A percentile compares a stretch with the other conserved stretches of the same genome.
These are phyloP conservation scores for Gymnoscopelus microlampas DNA, from an alignment of 2,797 vertebrate species.

Conservation along the genomic window DNA sequence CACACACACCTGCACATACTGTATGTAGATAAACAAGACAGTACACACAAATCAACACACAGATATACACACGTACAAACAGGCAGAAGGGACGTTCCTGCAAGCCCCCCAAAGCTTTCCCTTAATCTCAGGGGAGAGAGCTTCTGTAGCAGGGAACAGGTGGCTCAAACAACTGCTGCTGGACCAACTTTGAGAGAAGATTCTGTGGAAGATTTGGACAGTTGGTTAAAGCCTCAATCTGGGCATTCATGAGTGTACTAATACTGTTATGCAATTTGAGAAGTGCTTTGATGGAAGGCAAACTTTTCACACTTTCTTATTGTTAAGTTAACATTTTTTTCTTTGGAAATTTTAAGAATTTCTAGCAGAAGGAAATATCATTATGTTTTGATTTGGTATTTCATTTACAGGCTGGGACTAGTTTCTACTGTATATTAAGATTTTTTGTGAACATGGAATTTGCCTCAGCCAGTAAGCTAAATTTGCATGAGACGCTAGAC, in stretches of 20 bases:
- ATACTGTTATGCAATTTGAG: constrained; percentile 17
- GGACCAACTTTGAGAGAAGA: constrained; percentile 35
- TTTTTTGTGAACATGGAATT: no score
- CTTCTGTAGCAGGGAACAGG: constrained; percentile 62
- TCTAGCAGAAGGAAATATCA: no score
- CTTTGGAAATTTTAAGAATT: no score
- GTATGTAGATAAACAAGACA: no score
- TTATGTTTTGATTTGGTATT: no score
- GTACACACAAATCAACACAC: neutral
- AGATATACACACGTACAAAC: constrained; percentile 11
- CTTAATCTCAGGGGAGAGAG: constrained; percentile 66
- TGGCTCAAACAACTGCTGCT: constrained; percentile 65
- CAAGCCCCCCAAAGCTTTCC: constrained; percentile 60
- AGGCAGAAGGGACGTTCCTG: constrained; percentile 64
- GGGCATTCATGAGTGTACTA: constrained; percentile 5
- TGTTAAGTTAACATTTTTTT: no score
- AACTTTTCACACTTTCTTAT: constrained; percentile 35
- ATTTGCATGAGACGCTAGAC: no score
- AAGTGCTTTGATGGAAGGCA: constrained; percentile 25
- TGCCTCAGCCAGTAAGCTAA: no score
- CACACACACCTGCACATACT: neutral
- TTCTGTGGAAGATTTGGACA: constrained; percentile 26
- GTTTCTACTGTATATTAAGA: no score
- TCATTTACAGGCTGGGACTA: no score
- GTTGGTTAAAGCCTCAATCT: constrained; percentile 30